Conservation (phyloP, 2,797 vertebrate species). For the Melanotaenia trifasciata region DNA sequence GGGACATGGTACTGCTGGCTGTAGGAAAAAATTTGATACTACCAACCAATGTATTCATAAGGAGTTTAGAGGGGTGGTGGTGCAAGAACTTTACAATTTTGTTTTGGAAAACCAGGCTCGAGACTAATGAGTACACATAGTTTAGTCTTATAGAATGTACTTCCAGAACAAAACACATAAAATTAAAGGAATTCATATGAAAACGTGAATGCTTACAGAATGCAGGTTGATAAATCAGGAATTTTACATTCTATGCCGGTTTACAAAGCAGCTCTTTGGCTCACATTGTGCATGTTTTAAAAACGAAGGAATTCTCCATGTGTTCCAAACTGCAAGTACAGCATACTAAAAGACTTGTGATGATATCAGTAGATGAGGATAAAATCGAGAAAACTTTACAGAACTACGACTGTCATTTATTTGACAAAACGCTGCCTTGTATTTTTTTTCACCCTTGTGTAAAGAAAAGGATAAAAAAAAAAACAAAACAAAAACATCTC, state of each 20-base stretch:
- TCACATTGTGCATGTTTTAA: background rate
- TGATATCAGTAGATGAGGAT: background rate
- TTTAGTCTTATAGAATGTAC: too few relatives aligned
- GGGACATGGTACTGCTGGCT: too few relatives aligned
- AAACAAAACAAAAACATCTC: background rate
- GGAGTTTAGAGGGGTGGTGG: too few relatives aligned
- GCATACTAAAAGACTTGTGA: background rate
- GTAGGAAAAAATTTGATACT: too few relatives aligned
- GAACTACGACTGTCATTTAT: background rate
- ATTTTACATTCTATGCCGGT: background rate
- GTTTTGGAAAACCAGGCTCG: too few relatives aligned
- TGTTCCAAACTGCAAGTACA: background rate
- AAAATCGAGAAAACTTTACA: background rate
- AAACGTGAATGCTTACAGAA: background rate
- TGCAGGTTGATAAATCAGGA: background rate
- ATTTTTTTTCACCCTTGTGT: too few relatives aligned
- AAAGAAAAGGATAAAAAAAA: too few relatives aligned
- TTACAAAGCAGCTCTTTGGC: background rate
- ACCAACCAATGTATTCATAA: too few relatives aligned
- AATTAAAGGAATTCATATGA: background rate
- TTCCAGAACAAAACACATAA: too few relatives aligned
- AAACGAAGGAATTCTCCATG: background rate
- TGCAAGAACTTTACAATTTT: too few relatives aligned
- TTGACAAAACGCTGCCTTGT: background rate
- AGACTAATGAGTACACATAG: too few relatives aligned